Evolutionary conservation across 2,888 invertebrate species (phyloP).

Genomic region (Platycnemis pennipes): DNA sequence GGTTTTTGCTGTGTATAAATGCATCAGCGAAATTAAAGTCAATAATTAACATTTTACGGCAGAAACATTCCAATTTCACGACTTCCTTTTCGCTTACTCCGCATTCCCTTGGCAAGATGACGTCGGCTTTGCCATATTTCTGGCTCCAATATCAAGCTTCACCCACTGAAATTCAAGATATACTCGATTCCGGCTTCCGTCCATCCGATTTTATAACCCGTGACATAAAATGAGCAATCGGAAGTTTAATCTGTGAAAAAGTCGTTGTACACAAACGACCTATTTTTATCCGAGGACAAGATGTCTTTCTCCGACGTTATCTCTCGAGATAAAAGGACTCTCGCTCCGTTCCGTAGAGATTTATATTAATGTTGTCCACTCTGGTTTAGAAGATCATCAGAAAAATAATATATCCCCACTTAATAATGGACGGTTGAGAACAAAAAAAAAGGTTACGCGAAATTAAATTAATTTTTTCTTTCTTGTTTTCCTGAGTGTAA

Average conservation of each 20-base stretch:
- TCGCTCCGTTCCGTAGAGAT: background rate
- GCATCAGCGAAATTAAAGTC: background rate
- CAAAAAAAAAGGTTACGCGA: too few relatives aligned
- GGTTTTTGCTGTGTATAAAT: background rate
- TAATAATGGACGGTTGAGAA: background rate
- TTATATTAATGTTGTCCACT: background rate
- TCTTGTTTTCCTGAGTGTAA: too few relatives aligned
- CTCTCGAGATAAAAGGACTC: background rate
- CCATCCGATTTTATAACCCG: background rate
- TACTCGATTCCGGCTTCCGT: background rate
- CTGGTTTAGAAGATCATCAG: background rate
- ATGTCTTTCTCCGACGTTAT: background rate
- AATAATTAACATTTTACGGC: background rate
- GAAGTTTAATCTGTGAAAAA: background rate
- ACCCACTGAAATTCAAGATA: background rate
- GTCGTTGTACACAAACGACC: background rate
- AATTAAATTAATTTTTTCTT: too few relatives aligned
- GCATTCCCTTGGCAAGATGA: too few relatives aligned
- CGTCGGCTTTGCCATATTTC: background rate
- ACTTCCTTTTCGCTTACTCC: background rate
- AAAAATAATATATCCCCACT: background rate
- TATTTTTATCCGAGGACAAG: background rate
- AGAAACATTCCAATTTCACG: background rate
- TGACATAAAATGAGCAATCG: background rate
- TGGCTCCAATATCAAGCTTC: background rate